Conservation (phyloP, 2,797 vertebrate genomes). For the Oreortyx pictus region DNA sequence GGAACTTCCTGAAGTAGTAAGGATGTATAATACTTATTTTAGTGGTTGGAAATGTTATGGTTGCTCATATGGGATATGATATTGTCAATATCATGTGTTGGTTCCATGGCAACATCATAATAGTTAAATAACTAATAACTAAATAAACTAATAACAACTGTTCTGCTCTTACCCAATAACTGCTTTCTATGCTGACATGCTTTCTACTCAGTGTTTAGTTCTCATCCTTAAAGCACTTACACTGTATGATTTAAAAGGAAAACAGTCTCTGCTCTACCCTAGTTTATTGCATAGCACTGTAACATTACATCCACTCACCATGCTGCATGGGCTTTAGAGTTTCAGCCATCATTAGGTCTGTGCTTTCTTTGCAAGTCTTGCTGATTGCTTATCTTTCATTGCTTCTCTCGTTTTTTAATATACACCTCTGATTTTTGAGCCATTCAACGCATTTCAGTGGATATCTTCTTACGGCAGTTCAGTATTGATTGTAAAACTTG, state of each 20-base stretch:
- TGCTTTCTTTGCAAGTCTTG: not conserved
- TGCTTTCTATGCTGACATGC: not conserved
- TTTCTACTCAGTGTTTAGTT: not conserved
- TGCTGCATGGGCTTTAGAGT: not conserved
- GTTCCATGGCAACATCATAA: slow-evolving; percentile 22
- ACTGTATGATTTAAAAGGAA: not conserved
- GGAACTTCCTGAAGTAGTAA: not conserved
- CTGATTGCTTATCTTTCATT: not conserved
- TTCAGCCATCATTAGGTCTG: not conserved
- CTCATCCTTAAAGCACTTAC: not conserved
- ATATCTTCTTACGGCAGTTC: slow-evolving; percentile 3
- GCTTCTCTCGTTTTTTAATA: not conserved
- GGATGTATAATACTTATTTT: not conserved
- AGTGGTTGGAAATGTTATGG: not conserved
- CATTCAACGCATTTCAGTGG: not conserved
- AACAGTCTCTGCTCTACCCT: not conserved
- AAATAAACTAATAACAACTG: no score
- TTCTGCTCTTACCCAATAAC: not conserved
- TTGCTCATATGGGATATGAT: not conserved
- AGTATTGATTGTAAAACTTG: slow-evolving; percentile 30
- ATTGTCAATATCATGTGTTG: not conserved
- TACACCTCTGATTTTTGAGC: slow-evolving; percentile 1
- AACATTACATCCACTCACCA: not conserved
- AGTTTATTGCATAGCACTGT: not conserved
- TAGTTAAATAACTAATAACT: no score